Percentiles rank a stretch among this genome's conserved stretches.
Conservation (phyloP, 2,113 vertebrate genomes). For the Psettodes erumei region DNA sequence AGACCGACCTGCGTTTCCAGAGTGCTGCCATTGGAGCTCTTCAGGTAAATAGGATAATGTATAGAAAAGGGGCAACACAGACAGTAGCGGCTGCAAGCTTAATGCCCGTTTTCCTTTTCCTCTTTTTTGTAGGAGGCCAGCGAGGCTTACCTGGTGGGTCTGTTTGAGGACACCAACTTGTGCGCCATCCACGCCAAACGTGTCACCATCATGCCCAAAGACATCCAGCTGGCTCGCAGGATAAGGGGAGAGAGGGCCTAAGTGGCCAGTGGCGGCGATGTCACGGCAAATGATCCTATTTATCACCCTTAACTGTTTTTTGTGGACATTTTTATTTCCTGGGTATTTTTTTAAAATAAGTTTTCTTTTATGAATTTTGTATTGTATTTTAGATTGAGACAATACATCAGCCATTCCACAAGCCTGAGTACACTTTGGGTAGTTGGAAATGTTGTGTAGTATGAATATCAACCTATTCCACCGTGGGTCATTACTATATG, state of each 20-base stretch:
- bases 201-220: slow-evolving; percentile 88
- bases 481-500: slow-evolving; percentile 43
- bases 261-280: not conserved
- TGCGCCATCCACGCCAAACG: slow-evolving; percentile 85
- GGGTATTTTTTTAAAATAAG: slow-evolving; percentile 47
- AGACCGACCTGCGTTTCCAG: slow-evolving; percentile 86
- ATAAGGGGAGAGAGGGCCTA: slow-evolving; percentile 86
- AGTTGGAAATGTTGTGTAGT: slow-evolving; percentile 56
- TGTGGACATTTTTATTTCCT: slow-evolving; percentile 77
- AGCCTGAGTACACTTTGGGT: slow-evolving; percentile 47
- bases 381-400: slow-evolving; percentile 73
- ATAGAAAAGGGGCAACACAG: fast-evolving
- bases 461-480: slow-evolving; percentile 35
- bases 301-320: slow-evolving; percentile 77
- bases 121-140: slow-evolving; percentile 77
- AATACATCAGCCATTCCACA: slow-evolving; percentile 75
- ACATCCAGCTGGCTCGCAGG: slow-evolving; percentile 87
- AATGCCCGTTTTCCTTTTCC: fast-evolving
- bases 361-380: slow-evolving; percentile 59
- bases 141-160: slow-evolving; percentile 85
- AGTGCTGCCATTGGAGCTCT: slow-evolving; percentile 85
- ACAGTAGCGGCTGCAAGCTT: fast-evolving
- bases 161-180: slow-evolving; percentile 85
- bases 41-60: slow-evolving; percentile 65
- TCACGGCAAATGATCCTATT: slow-evolving; percentile 66